Conservation (phyloP, 2,888 invertebrate genomes). For the Bellardia pandia region DNA sequence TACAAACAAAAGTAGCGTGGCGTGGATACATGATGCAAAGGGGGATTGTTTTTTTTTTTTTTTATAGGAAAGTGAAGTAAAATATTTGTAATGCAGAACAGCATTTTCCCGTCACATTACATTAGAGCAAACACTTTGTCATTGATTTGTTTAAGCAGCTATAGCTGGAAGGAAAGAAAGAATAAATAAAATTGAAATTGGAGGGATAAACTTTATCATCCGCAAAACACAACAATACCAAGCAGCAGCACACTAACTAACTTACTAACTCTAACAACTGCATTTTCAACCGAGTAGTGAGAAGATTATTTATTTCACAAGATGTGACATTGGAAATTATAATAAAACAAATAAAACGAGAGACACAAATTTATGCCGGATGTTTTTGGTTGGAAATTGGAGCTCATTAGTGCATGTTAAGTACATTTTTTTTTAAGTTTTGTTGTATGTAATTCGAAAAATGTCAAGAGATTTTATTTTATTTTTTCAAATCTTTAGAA, state of each 20-base stretch:
- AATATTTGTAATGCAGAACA: constrained; percentile 73
- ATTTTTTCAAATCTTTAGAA: constrained; percentile 24
- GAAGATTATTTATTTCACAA: constrained; percentile 67
- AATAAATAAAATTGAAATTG: constrained; percentile 34
- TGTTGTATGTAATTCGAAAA: constrained; percentile 20
- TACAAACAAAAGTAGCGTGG: constrained; percentile 26
- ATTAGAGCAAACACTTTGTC: constrained; percentile 82
- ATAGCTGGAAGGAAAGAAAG: constrained; percentile 30
- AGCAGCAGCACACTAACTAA: neutral
- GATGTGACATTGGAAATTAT: constrained; percentile 73
- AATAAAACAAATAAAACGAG: constrained; percentile 25
- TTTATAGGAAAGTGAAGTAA: constrained; percentile 60
- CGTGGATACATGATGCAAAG: constrained; percentile 20
- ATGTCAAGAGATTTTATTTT: constrained; percentile 34
- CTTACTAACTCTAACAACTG: constrained; percentile 53
- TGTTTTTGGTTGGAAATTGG: constrained; percentile 74
- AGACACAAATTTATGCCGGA: constrained; percentile 68
- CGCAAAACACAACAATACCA: constrained; percentile 39
- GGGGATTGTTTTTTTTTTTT: constrained; percentile 25
- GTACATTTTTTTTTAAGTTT: constrained; percentile 40
- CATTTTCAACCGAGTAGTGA: constrained; percentile 45
- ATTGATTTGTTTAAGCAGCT: constrained; percentile 75
- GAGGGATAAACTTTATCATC: constrained; percentile 61
- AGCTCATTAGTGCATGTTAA: constrained; percentile 74
- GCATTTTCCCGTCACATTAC: constrained; percentile 78